phyloP scores from a whole-genome alignment of 2,113 vertebrate genomes.

The Caloenas nicobarica region DNA sequence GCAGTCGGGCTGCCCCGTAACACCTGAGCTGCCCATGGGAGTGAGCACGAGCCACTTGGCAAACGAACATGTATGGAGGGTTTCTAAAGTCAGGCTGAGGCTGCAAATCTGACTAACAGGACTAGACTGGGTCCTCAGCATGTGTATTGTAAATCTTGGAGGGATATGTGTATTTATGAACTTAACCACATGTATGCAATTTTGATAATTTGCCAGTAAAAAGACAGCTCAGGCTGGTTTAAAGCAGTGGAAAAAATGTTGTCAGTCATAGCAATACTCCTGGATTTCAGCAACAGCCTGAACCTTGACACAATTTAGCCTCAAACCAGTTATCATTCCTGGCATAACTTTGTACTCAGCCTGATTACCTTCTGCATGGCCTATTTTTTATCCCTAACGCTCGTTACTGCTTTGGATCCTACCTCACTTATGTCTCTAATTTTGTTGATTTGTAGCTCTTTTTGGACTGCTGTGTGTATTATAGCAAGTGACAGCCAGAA shows the following conservation, averaged over 20 bases:
- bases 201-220: background rate
- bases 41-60: background rate
- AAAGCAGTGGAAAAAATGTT: background rate
- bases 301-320: background rate
- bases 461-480: background rate
- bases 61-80: rapidly evolving
- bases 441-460: background rate
- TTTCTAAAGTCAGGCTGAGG: background rate
- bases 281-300: background rate
- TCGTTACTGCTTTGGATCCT: background rate
- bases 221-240: background rate
- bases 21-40: background rate
- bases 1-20: rapidly evolving
- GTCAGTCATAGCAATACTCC: background rate
- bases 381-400: background rate
- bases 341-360: background rate
- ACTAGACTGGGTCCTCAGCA: background rate
- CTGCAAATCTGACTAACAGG: background rate
- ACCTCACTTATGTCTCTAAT: background rate
- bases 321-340: background rate
- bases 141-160: background rate
- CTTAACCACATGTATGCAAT: background rate
- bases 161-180: background rate
- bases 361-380: background rate
- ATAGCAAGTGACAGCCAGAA: background rate